Evolutionary conservation across 2,797 vertebrate genomes (phyloP).

Genomic region (Anas flavirostris): DNA sequence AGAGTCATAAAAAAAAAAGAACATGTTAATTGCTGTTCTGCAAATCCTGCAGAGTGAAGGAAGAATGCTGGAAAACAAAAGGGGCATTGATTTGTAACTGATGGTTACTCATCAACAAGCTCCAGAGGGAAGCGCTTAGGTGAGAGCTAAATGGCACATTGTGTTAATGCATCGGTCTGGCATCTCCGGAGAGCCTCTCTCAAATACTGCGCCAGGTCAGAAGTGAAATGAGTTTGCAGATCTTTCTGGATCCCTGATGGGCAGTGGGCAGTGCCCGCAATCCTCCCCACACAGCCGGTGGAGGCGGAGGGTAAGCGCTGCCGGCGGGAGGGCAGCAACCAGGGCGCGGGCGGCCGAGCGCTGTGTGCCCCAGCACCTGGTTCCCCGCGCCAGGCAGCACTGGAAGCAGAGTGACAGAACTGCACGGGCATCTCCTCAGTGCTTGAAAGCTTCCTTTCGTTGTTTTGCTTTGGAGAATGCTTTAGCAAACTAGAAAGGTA

Average conservation of each 20-base stretch:
- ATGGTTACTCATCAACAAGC: background rate
- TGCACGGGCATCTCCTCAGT: accelerated
- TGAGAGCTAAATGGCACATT: background rate
- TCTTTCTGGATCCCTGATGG: background rate
- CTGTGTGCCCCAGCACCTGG: accelerated
- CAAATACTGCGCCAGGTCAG: background rate
- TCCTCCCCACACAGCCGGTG: accelerated
- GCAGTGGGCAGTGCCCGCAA: background rate
- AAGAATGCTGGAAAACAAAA: constrained; percentile 22
- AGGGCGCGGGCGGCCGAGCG: accelerated
- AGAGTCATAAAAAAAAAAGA: background rate
- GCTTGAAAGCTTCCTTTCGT: background rate
- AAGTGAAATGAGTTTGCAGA: background rate
- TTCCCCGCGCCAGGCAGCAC: background rate
- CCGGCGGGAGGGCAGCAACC: background rate
- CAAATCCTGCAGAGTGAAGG: constrained; percentile 23
- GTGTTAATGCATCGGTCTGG: background rate
- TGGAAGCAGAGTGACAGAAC: background rate
- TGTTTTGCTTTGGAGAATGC: background rate
- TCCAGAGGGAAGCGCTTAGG: background rate
- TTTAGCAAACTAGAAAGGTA: background rate
- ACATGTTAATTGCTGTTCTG: constrained; percentile 22
- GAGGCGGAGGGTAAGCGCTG: accelerated
- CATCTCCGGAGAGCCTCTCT: background rate
- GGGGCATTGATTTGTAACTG: constrained; percentile 28